Evolutionary conservation across 2,113 vertebrate species (phyloP).

Genomic region (Saguinus imperator): DNA sequence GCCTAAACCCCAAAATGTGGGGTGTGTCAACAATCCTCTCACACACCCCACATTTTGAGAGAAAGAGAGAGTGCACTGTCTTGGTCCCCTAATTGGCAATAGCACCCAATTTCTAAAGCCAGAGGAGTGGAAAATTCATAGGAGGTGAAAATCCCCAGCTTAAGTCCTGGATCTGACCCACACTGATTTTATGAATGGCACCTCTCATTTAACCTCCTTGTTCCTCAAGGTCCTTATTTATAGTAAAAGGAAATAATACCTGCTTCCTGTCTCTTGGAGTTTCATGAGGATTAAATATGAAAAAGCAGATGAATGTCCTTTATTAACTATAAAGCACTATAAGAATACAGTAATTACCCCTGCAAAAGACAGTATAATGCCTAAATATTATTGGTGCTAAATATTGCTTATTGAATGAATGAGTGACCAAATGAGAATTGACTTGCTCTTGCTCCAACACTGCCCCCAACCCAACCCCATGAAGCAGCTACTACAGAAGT

Average conservation of each 20-base stretch:
- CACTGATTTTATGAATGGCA: not conserved
- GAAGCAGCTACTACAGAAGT: not conserved
- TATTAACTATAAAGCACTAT: not conserved
- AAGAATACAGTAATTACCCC: not conserved
- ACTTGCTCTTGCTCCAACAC: not conserved
- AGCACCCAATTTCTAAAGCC: not conserved
- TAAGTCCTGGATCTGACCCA: not conserved
- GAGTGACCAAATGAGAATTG: not conserved
- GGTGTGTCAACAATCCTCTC: not conserved
- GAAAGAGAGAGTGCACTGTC: not conserved
- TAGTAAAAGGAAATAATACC: not conserved
- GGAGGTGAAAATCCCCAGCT: not conserved
- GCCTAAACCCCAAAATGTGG: no score
- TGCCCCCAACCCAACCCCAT: not conserved
- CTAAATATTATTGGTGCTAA: not conserved
- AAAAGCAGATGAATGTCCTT: not conserved
- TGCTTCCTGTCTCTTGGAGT: not conserved
- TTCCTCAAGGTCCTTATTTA: not conserved
- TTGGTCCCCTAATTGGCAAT: not conserved
- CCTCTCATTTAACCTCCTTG: not conserved
- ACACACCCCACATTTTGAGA: not conserved
- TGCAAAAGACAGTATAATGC: not conserved
- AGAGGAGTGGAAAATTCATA: not conserved
- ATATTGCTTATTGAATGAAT: not conserved
- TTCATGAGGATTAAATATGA: not conserved